Evolutionary conservation across 2,888 invertebrate species (phyloP).

Genomic region (Athripsodes cinereus): DNA sequence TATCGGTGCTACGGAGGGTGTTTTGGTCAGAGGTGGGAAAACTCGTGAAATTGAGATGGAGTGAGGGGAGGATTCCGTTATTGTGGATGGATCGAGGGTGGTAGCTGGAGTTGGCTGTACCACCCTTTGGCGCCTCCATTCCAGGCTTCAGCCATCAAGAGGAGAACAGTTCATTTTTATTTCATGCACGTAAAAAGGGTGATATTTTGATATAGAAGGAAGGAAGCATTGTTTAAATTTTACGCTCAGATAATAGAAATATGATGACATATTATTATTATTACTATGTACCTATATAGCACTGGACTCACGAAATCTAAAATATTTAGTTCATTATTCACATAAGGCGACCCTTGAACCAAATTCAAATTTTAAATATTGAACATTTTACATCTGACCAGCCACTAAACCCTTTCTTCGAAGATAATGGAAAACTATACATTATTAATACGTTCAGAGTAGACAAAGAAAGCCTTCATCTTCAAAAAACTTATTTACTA

Average conservation of each 20-base stretch:
- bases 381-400: too few species aligned
- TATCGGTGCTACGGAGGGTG: constrained; percentile 1
- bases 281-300: too few species aligned
- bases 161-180: constrained; percentile 25
- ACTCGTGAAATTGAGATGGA: constrained; percentile 5
- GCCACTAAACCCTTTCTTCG: too few species aligned
- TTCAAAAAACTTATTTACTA: too few species aligned
- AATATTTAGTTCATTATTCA: too few species aligned
- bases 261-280: too few species aligned
- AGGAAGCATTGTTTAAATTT: constrained; percentile 27
- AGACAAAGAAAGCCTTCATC: too few species aligned
- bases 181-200: constrained; percentile 25
- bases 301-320: too few species aligned
- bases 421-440: too few species aligned
- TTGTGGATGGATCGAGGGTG: constrained; percentile 1
- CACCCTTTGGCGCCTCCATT: constrained; percentile 10
- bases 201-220: constrained; percentile 22
- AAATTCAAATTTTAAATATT: too few species aligned
- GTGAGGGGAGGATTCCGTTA: background rate
- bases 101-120: background rate
- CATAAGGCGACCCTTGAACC: too few species aligned
- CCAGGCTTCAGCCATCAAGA: constrained; percentile 5
- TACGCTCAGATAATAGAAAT: constrained; percentile 23
- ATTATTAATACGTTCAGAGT: too few species aligned
- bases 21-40: constrained; percentile 5